These are phyloP conservation scores for Fabriciana adippe DNA, from an alignment of 2,888 invertebrate genomes.

Conservation along the genomic window DNA sequence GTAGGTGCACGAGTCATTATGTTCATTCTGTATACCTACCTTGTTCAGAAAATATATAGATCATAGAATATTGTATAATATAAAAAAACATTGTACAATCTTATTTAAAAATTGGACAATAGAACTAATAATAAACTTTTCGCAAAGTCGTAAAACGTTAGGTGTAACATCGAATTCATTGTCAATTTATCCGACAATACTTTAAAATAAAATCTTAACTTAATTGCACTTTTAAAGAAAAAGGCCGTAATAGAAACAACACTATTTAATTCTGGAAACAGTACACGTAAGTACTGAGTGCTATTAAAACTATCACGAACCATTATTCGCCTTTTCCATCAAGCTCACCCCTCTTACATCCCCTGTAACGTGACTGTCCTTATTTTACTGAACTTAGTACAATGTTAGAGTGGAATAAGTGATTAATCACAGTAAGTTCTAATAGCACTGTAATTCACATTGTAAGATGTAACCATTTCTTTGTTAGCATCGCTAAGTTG, in stretches of 20 bases:
- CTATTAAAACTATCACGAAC: slow-evolving; percentile 36
- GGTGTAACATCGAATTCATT: no score
- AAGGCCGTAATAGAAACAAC: neutral
- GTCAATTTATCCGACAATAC: no score
- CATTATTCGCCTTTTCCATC: slow-evolving; percentile 36
- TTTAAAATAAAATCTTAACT: neutral
- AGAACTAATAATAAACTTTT: no score
- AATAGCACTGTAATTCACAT: slow-evolving; percentile 36
- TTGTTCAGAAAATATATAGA: no score
- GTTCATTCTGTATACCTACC: no score
- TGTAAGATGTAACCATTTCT: slow-evolving; percentile 24
- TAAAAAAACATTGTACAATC: no score
- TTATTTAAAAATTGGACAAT: no score
- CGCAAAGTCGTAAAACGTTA: no score
- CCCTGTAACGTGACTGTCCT: slow-evolving; percentile 34
- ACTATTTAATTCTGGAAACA: slow-evolving; percentile 24
- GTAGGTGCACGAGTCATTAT: no score
- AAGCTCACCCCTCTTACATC: slow-evolving; percentile 23
- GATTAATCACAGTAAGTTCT: slow-evolving; percentile 40
- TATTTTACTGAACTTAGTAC: slow-evolving; percentile 35
- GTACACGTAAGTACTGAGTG: slow-evolving; percentile 31
- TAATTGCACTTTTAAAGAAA: neutral
- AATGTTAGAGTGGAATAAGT: slow-evolving; percentile 35
- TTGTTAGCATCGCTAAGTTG: slow-evolving; percentile 30
- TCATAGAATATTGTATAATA: no score